A percentile compares a stretch with the other conserved stretches of the same genome.
phyloP scores from a whole-genome alignment of 2,888 invertebrate species.

The Deroplatys truncata region DNA sequence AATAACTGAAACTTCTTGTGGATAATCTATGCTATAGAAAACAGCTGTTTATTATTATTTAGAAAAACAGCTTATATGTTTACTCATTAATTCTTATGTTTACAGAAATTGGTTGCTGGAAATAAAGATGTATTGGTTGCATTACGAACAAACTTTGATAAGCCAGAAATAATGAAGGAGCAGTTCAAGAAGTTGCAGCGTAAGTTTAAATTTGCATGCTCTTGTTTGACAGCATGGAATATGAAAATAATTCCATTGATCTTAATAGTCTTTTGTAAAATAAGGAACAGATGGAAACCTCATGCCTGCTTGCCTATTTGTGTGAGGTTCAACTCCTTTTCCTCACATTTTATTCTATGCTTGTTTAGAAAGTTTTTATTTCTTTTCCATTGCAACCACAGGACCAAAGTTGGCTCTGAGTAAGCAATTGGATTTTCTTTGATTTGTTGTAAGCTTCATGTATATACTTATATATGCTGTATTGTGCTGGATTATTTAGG shows the following conservation, averaged over 20 bases:
- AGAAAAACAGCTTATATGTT: not conserved
- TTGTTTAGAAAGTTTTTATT: constrained; percentile 13
- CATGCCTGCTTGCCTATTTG: not conserved
- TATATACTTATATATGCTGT: not conserved
- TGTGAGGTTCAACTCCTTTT: not conserved
- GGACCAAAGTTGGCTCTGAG: constrained; percentile 22
- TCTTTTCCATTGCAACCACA: constrained; percentile 20
- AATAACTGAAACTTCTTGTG: too few relatives aligned
- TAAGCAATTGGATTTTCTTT: constrained; percentile 18
- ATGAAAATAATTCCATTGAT: not conserved
- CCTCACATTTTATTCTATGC: not conserved
- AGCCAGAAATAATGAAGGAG: constrained; percentile 97
- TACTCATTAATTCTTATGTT: constrained; percentile 7
- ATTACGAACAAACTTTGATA: constrained; percentile 94
- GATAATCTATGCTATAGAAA: too few relatives aligned
- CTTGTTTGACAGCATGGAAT: not conserved
- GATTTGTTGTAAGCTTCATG: not conserved
- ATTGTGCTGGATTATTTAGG: not conserved
- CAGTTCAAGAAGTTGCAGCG: constrained; percentile 82
- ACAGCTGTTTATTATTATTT: not conserved
- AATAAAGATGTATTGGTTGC: constrained; percentile 91
- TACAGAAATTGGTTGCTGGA: constrained; percentile 71
- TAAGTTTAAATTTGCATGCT: constrained; percentile 32
- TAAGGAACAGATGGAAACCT: not conserved
- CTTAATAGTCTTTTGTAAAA: not conserved